Evolutionary conservation across 2,113 vertebrate species (phyloP).

Genomic region (Micromys minutus): DNA sequence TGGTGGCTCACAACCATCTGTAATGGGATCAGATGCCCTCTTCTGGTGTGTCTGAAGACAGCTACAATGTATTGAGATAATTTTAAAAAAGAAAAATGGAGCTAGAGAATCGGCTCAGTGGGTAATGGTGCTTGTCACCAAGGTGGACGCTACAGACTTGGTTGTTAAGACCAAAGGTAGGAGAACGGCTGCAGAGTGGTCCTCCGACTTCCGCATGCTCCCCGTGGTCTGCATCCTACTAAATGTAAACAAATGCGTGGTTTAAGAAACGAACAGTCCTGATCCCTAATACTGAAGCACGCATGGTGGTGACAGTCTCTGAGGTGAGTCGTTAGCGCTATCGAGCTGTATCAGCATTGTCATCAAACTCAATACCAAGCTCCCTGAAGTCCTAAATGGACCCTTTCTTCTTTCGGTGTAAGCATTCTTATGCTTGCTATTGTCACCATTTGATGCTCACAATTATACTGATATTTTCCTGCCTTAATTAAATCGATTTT

Average conservation of each 20-base stretch:
- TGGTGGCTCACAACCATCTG: no score
- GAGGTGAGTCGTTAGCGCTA: not conserved
- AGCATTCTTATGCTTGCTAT: constrained; percentile 11
- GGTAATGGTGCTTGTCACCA: not conserved
- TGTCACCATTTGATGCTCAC: constrained; percentile 52
- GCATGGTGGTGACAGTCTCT: not conserved
- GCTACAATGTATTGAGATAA: no score
- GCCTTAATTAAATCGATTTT: constrained; percentile 55
- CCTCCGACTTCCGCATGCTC: not conserved
- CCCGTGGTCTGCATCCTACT: not conserved
- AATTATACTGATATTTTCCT: constrained; percentile 43
- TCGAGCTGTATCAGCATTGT: not conserved
- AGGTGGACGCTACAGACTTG: not conserved
- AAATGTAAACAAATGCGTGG: not conserved
- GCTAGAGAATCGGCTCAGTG: not conserved
- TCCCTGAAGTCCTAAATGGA: not conserved
- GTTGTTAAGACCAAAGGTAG: not conserved
- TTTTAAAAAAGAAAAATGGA: no score
- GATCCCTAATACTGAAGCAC: not conserved
- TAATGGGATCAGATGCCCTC: no score
- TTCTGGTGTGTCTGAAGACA: no score
- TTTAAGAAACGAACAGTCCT: not conserved
- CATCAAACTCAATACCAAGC: not conserved
- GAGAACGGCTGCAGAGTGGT: not conserved
- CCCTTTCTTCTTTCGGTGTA: constrained; percentile 1